Evolutionary conservation across 2,113 vertebrate genomes (phyloP).

Genomic region (Ageneiosus marmoratus): DNA sequence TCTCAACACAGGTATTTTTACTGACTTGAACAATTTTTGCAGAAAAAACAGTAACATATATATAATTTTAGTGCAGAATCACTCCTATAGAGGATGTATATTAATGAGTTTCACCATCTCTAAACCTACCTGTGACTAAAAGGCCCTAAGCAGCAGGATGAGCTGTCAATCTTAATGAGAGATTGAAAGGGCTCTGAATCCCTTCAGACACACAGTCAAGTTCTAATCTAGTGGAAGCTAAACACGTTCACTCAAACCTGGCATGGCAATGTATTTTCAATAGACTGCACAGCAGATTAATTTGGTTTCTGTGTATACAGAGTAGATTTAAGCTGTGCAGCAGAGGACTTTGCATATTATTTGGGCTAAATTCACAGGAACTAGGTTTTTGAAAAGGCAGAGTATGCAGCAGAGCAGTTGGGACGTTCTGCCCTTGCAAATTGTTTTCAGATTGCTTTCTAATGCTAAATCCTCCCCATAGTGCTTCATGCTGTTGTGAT

Average conservation of each 20-base stretch:
- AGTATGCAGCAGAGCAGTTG: not conserved
- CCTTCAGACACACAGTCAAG: constrained; percentile 16
- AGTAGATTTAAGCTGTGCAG: not conserved
- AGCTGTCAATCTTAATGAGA: constrained; percentile 32
- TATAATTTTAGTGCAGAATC: not conserved
- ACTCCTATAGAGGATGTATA: not conserved
- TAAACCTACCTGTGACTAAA: constrained; percentile 19
- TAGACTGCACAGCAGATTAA: not conserved
- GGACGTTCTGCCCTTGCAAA: constrained; percentile 26
- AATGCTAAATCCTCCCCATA: constrained; percentile 34
- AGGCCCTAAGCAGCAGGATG: constrained; percentile 22
- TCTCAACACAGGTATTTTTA: not conserved
- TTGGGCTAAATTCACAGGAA: not conserved
- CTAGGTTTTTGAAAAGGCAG: constrained; percentile 4
- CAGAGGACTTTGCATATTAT: not conserved
- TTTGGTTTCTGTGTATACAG: not conserved
- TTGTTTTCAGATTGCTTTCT: constrained; percentile 33
- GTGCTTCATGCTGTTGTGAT: constrained; percentile 43
- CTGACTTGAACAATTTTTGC: not conserved
- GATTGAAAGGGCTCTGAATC: not conserved
- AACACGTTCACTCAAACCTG: constrained; percentile 6
- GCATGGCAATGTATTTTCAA: constrained; percentile 27
- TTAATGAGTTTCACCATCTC: not conserved
- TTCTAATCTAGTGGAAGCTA: constrained; percentile 21
- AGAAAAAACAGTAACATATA: not conserved